Conservation (phyloP, 2,888 invertebrate genomes). For the Drosophila yooni region DNA sequence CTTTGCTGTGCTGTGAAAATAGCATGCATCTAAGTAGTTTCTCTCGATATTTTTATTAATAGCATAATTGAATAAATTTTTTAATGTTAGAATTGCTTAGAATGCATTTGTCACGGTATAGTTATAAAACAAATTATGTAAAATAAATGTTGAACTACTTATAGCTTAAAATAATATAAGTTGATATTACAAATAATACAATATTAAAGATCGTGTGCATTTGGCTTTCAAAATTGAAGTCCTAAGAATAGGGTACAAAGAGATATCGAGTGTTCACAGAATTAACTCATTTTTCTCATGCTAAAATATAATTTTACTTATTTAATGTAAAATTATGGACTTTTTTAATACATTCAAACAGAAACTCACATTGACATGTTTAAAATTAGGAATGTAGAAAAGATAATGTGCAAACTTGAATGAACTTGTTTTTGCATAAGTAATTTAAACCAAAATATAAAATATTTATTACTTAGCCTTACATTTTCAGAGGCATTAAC, state of each 20-base stretch:
- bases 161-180: neutral
- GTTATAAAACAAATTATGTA: neutral
- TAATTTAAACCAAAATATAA: neutral
- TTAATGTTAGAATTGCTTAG: neutral
- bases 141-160: neutral
- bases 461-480: neutral
- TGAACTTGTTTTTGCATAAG: neutral
- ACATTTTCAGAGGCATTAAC: neutral
- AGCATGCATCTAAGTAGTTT: slow-evolving; percentile 14
- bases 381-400: neutral
- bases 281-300: neutral
- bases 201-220: neutral
- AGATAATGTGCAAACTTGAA: neutral
- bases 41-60: neutral
- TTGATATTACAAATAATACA: neutral
- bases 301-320: neutral
- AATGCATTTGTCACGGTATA: neutral
- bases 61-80: neutral
- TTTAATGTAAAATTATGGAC: neutral
- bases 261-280: neutral
- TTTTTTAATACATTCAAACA: neutral
- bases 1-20: neutral
- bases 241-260: neutral
- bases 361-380: neutral
- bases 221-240: neutral